phyloP scores from a whole-genome alignment of 2,113 vertebrate species.

The Thunnus maccoyii region DNA sequence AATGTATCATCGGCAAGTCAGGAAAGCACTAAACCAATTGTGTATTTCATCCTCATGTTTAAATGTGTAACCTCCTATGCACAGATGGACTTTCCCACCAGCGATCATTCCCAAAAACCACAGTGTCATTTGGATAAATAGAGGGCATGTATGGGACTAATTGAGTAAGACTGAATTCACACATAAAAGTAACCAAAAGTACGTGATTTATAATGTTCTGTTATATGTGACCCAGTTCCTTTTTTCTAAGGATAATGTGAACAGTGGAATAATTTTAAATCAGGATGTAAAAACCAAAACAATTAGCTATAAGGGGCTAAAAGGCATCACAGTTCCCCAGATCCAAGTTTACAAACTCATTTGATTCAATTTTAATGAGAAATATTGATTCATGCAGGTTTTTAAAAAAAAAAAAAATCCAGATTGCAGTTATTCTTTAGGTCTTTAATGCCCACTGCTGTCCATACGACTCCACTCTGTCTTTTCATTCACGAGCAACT shows the following conservation, averaged over 20 bases:
- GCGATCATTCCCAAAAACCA: not conserved
- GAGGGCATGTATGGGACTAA: not conserved
- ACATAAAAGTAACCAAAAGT: too few relatives aligned
- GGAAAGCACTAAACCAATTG: not conserved
- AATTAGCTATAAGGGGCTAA: too few relatives aligned
- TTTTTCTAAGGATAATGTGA: too few relatives aligned
- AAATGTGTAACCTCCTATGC: not conserved
- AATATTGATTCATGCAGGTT: not conserved
- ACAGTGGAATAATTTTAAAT: too few relatives aligned
- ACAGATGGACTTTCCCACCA: not conserved
- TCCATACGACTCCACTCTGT: not conserved
- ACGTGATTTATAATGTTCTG: not conserved
- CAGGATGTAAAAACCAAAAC: not conserved
- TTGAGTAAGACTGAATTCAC: not conserved
- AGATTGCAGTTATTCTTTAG: not conserved
- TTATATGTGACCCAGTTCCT: not conserved
- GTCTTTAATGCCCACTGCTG: not conserved
- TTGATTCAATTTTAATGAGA: not conserved
- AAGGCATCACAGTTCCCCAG: too few relatives aligned
- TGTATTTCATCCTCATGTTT: not conserved
- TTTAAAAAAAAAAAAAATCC: not conserved
- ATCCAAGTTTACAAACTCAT: too few relatives aligned
- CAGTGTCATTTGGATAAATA: not conserved
- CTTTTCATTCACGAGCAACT: constrained; percentile 11
- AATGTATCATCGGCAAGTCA: not conserved